A percentile compares a stretch with the other conserved stretches of the same genome.
phyloP scores from a whole-genome alignment of 37 sponge, comb jelly and placozoan species.

The Haliclona indistincta region DNA sequence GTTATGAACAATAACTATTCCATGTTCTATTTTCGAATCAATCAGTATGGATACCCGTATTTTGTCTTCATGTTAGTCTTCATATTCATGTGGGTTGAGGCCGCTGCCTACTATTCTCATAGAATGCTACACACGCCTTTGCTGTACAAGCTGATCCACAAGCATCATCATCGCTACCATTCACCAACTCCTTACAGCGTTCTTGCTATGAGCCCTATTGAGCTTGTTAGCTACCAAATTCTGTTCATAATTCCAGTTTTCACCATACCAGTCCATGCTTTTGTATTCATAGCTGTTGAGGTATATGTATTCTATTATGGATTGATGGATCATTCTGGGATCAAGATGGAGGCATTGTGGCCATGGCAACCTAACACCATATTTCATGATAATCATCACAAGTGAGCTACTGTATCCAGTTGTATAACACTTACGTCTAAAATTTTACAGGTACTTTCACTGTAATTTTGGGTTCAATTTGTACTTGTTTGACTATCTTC shows the following conservation, averaged over 20 bases:
- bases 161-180: constrained; percentile 50
- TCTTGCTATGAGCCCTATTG: constrained; percentile 45
- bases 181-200: constrained; percentile 42
- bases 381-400: constrained; percentile 64
- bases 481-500: constrained; percentile 44
- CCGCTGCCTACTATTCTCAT: constrained; percentile 44
- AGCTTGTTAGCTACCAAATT: constrained; percentile 16
- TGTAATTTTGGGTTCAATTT: constrained; percentile 45
- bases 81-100: constrained; percentile 44
- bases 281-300: constrained; percentile 11
- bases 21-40: constrained; percentile 37
- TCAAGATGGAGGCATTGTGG: constrained; percentile 36
- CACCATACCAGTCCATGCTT: constrained; percentile 24
- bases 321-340: constrained; percentile 53
- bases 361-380: constrained; percentile 61
- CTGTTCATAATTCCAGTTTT: constrained; percentile 31
- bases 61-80: constrained; percentile 10
- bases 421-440: no score
- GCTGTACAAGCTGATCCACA: constrained; percentile 35
- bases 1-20: constrained; percentile 32
- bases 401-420: background rate
- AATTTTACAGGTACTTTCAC: constrained; percentile 34
- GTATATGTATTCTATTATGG: constrained; percentile 53
- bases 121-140: constrained; percentile 39
- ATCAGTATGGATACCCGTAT: constrained; percentile 47